phyloP scores from a whole-genome alignment of 2,888 invertebrate genomes.

The Zhuqinia jingwanae region DNA sequence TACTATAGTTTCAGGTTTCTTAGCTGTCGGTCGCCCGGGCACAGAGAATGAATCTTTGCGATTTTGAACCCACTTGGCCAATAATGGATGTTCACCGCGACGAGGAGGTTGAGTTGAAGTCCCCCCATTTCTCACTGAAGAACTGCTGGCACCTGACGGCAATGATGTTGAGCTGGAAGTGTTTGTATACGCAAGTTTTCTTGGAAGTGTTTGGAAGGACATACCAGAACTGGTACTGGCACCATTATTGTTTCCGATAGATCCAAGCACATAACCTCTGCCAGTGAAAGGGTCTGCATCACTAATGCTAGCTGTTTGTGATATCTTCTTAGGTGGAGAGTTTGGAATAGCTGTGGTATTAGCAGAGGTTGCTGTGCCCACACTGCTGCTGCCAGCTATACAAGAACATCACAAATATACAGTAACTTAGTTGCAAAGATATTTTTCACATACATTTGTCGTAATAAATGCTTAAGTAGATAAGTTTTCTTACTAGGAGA shows the following conservation, averaged over 20 bases:
- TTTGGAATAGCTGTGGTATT: not conserved
- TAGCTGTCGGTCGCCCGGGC: not conserved
- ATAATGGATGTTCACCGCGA: conserved; percentile 59
- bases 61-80: conserved; percentile 54
- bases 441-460: no score
- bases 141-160: not conserved
- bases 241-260: conserved; percentile 29
- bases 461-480: no score
- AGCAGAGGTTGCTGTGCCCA: not conserved
- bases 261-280: conserved; percentile 41
- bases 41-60: not conserved
- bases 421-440: conserved; percentile 5
- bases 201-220: not conserved
- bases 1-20: not conserved
- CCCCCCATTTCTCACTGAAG: not conserved
- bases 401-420: not conserved
- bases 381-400: no score
- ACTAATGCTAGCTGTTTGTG: not conserved
- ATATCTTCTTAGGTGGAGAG: not conserved
- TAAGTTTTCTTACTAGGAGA: conserved; percentile 9
- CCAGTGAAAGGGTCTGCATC: conserved; percentile 32
- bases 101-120: conserved; percentile 17
- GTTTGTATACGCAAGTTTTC: not conserved
- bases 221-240: not conserved
- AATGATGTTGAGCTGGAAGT: not conserved